phyloP scores from a whole-genome alignment of 92 coral and sea anemone species.

The Parazoanthus atlanticus region DNA sequence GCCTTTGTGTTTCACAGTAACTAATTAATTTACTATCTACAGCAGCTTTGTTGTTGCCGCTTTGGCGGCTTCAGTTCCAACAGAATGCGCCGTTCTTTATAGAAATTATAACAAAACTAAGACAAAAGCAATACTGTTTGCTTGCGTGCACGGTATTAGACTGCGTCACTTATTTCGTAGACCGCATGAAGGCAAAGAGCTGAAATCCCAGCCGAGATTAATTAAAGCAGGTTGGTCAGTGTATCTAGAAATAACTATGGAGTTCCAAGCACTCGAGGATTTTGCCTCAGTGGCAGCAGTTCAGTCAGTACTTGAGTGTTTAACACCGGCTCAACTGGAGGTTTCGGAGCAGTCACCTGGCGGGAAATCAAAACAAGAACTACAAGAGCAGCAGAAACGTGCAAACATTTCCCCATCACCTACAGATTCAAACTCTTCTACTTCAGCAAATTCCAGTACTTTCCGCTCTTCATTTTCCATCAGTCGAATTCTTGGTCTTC shows the following conservation, averaged over 20 bases:
- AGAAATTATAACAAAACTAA: not conserved
- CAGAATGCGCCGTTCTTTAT: not conserved
- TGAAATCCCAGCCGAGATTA: no score
- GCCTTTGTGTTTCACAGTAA: not conserved
- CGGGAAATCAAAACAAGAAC: not conserved
- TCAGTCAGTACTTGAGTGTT: not conserved
- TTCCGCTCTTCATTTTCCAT: not conserved
- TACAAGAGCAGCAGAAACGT: not conserved
- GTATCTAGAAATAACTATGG: not conserved
- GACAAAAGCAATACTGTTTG: not conserved
- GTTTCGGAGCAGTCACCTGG: not conserved
- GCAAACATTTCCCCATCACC: not conserved
- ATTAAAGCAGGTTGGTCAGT: no score
- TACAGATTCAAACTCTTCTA: not conserved
- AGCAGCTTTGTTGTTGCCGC: conserved; percentile 10
- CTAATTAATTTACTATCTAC: not conserved
- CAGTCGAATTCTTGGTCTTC: conserved; percentile 10
- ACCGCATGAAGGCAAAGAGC: not conserved
- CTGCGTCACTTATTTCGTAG: not conserved
- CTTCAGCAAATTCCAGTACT: not conserved
- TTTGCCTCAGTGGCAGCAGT: conserved; percentile 6
- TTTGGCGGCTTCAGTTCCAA: not conserved
- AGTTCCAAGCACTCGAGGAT: not conserved
- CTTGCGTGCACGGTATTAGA: not conserved
- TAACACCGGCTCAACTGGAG: not conserved